Evolutionary conservation across 1,140 invertebrate genomes (phyloP).

Genomic region (Drosophila pandora): DNA sequence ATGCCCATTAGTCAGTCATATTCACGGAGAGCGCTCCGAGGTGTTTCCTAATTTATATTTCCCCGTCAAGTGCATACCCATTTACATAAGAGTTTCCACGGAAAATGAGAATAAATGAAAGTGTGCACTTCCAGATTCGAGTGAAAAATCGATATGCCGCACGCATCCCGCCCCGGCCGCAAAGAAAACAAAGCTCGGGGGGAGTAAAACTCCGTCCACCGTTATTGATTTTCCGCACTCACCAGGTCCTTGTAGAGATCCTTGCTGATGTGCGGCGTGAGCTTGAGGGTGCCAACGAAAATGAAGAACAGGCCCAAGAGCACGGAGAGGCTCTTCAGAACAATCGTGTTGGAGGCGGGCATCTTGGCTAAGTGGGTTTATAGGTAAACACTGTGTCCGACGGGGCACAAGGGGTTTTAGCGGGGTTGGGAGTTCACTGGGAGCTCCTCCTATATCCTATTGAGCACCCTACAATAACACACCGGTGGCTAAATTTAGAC

Average conservation of each 20-base stretch:
- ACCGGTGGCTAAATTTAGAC: constrained; percentile 76
- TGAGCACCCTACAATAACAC: constrained; percentile 69
- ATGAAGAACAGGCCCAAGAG: constrained; percentile 97
- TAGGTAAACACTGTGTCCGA: constrained; percentile 28
- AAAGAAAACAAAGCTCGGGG: constrained; percentile 17
- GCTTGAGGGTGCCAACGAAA: constrained; percentile 96
- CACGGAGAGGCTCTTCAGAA: constrained; percentile 94
- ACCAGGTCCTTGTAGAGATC: constrained; percentile 99
- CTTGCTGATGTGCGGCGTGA: constrained; percentile 95
- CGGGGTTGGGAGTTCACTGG: constrained; percentile 27
- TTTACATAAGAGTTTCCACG: constrained; percentile 31
- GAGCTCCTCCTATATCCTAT: constrained; percentile 48
- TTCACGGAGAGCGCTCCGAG: background rate
- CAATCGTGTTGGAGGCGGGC: constrained; percentile 87
- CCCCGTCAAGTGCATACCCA: background rate
- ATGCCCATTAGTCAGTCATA: constrained; percentile 55
- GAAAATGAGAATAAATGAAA: background rate
- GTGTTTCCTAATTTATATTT: background rate
- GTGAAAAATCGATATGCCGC: constrained; percentile 50
- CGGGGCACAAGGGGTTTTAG: constrained; percentile 9
- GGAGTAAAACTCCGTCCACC: constrained; percentile 8
- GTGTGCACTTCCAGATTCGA: constrained; percentile 3
- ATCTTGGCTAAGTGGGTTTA: constrained; percentile 48
- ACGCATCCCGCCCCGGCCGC: constrained; percentile 7
- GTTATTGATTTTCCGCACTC: constrained; percentile 83